Percentiles rank a stretch among this genome's conserved stretches.
phyloP scores from a whole-genome alignment of 2,888 invertebrate species.

The Hipparchia sbordonii region DNA sequence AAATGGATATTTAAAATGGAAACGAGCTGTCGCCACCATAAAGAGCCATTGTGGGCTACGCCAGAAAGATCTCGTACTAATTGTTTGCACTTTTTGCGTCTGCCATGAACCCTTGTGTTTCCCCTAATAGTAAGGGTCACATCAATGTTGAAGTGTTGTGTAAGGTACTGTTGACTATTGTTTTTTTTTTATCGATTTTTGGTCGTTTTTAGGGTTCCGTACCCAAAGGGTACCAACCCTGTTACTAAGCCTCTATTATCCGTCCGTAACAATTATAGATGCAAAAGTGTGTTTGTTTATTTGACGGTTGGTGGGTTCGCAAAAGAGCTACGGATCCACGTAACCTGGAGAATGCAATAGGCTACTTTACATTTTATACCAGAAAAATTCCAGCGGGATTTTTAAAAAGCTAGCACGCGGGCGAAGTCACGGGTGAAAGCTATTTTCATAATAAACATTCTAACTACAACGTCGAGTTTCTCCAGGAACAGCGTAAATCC shows the following conservation, averaged over 20 bases:
- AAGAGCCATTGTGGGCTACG: slow-evolving; percentile 70
- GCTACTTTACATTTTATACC: no score
- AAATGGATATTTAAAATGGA: slow-evolving; percentile 58
- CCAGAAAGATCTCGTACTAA: slow-evolving; percentile 73
- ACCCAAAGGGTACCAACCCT: no score
- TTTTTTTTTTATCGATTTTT: slow-evolving; percentile 12
- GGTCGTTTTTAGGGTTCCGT: not conserved
- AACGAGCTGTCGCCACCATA: slow-evolving; percentile 68
- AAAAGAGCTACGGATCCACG: no score
- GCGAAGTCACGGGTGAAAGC: no score
- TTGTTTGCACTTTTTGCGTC: slow-evolving; percentile 80
- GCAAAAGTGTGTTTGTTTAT: no score
- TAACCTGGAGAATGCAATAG: no score
- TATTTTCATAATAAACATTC: no score
- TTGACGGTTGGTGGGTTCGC: no score
- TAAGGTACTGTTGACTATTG: slow-evolving; percentile 2
- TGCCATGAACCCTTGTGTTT: slow-evolving; percentile 49
- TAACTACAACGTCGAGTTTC: not conserved
- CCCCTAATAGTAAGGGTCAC: slow-evolving; percentile 31
- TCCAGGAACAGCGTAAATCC: not conserved
- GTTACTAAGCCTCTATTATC: no score
- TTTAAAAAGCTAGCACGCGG: no score
- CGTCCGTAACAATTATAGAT: no score
- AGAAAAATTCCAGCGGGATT: no score
- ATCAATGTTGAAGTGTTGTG: slow-evolving; percentile 5